Percentiles rank a stretch among this genome's conserved stretches.
These are phyloP conservation scores for Atractosteus spatula DNA, from an alignment of 2,113 vertebrate genomes.

Conservation along the genomic window DNA sequence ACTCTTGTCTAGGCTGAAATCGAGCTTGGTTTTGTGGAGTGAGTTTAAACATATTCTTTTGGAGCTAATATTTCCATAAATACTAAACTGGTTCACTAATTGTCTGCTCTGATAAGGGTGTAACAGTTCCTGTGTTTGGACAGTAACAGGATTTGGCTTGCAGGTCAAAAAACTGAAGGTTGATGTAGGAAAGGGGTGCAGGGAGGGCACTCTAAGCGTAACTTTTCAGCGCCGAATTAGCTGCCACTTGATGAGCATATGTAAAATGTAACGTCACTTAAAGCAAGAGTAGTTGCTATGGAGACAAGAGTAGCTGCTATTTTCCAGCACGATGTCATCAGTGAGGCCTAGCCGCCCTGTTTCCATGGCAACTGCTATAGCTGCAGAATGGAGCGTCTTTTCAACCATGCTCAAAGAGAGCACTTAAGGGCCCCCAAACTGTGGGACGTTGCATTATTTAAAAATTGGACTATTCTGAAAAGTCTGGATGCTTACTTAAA, in stretches of 20 bases:
- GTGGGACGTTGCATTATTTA: conserved; percentile 1
- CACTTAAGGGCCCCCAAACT: conserved; percentile 26
- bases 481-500: neutral
- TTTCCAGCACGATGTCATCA: conserved; percentile 24
- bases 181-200: too few relatives aligned
- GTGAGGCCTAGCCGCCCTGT: conserved; percentile 35
- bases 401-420: conserved; percentile 8
- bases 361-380: conserved; percentile 51
- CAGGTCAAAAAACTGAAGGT: too few relatives aligned
- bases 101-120: too few relatives aligned
- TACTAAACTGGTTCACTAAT: too few relatives aligned
- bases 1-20: too few relatives aligned
- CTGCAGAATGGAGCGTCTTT: conserved; percentile 31
- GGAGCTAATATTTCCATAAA: too few relatives aligned
- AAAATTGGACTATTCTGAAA: neutral
- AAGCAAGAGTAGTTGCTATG: conserved; percentile 44
- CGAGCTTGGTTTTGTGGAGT: too few relatives aligned
- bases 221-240: too few relatives aligned
- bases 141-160: too few relatives aligned
- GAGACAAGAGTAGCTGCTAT: conserved; percentile 34
- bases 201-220: too few relatives aligned
- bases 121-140: too few relatives aligned
- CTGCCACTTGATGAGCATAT: conserved; percentile 28
- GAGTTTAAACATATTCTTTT: too few relatives aligned
- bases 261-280: conserved; percentile 32